Base-by-base conservation (phyloP, 2,797 vertebrate genomes). In the Cygnus olor region DNA sequence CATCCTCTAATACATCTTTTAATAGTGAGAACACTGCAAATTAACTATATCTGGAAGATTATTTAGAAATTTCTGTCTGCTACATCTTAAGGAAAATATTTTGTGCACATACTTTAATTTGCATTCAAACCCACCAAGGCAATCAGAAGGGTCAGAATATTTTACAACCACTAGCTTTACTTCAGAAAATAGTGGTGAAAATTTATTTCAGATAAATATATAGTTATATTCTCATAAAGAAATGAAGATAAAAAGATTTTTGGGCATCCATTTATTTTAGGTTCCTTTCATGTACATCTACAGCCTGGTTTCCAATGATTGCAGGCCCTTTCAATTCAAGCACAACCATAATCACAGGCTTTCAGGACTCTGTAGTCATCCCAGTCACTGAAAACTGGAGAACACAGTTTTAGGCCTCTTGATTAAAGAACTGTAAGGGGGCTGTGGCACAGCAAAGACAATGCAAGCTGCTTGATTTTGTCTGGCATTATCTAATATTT, bases 261-360 rank as follows among this genome's bases (percentile, higher is more conserved):
- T 40, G 58, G 30, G 34, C 42, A 70, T 36, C 38, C 4, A 30
- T 58, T 80, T 92, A 45, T 42, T 88, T 56, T 38, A 5, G 9
- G 22, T 47, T 88, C n/a, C 45, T 93, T 91, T 79, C 60, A 56
- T 17, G 83, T 12, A 34, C 45, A 79, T 73, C 66, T 76, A 79
- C 27, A 47, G 58, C 58, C 51, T 40, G 24, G 34, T 70, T 80
- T 77, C 42, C 68, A 87, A 42, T 80, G 42, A 88, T 45, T 27
- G 69, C 42, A 47, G 51, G 27, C 27, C 14, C 82, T 89, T 94
- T 93, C 68, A 92, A 93, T 94, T 93, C 68, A 92, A 92, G 64
- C 40, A 22, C 80, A 80, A 44, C 53, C 66, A 30, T 73, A 93
- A 91, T 66, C 66, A 88, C 1, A 87, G 71, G 47, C 71, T 91